Conservation (phyloP, 1,140 invertebrate genomes). For the Psix sp. region DNA sequence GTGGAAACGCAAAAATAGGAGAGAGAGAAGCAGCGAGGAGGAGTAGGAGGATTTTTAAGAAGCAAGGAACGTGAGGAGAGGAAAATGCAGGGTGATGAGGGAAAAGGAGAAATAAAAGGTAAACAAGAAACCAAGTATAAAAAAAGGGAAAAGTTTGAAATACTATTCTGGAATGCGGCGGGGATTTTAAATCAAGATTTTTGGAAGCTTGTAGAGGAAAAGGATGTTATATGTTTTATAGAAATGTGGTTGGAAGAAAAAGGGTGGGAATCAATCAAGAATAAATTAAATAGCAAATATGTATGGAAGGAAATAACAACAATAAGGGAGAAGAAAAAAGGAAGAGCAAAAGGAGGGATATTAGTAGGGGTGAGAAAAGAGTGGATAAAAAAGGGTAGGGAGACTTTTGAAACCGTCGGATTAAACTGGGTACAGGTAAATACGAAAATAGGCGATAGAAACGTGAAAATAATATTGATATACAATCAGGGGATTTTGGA, state of each 20-base stretch:
- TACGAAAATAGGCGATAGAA: background rate
- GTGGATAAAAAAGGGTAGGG: background rate
- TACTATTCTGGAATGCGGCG: slow-evolving; percentile 21
- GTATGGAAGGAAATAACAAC: slow-evolving; percentile 31
- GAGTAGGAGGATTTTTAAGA: background rate
- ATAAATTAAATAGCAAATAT: background rate
- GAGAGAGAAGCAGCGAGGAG: background rate
- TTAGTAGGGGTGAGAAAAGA: slow-evolving; percentile 33
- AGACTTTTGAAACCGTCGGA: background rate
- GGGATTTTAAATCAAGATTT: slow-evolving; percentile 18
- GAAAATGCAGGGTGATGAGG: background rate
- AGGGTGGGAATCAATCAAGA: slow-evolving; percentile 4
- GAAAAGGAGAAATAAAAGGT: background rate
- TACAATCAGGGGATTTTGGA: slow-evolving; percentile 22
- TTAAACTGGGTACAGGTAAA: no score
- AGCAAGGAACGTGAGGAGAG: background rate
- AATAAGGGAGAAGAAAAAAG: slow-evolving; percentile 9
- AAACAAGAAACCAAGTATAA: background rate
- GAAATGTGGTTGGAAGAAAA: slow-evolving; percentile 17
- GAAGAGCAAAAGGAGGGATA: slow-evolving; percentile 22
- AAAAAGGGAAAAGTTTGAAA: slow-evolving; percentile 1
- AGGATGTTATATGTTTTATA: slow-evolving; percentile 5
- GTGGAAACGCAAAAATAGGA: no score
- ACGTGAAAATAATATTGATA: background rate
- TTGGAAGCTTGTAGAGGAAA: slow-evolving; percentile 9